These are phyloP conservation scores for Heptranchias perlo DNA, from an alignment of 2,113 vertebrate genomes.

Conservation along the genomic window DNA sequence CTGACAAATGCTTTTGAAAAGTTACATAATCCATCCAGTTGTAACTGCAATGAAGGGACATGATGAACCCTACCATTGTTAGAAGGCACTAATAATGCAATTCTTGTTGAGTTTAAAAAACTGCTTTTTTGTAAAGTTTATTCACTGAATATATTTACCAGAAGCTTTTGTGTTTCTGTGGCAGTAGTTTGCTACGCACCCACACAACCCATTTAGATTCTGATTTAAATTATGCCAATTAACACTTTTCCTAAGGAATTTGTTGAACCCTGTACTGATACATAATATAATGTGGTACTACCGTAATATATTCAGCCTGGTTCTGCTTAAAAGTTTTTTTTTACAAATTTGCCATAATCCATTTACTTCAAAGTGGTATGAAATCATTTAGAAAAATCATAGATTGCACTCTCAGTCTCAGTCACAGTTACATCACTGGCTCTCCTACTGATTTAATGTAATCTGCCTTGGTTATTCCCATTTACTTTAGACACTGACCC, in stretches of 20 bases:
- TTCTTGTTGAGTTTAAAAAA: not conserved
- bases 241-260: not conserved
- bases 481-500: conserved; percentile 19
- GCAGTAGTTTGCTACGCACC: not conserved
- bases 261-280: conserved; percentile 4
- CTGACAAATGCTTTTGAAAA: conserved; percentile 28
- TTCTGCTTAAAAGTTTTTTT: not conserved
- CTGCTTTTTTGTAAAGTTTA: not conserved
- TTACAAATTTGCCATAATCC: conserved; percentile 7
- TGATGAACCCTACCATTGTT: not conserved
- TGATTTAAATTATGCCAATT: conserved; percentile 22
- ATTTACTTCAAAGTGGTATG: not conserved
- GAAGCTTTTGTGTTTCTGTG: conserved; percentile 22
- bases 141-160: not conserved
- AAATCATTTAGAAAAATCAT: conserved; percentile 6
- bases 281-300: not conserved
- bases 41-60: not conserved
- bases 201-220: conserved; percentile 32
- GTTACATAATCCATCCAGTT: not conserved
- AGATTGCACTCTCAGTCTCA: not conserved
- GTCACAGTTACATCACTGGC: not conserved
- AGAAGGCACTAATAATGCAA: not conserved
- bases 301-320: conserved; percentile 2
- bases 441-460: not conserved
- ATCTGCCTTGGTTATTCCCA: not conserved